Evolutionary conservation across 2,888 invertebrate species (phyloP), one percentile per base, ranked within the genome.

Genomic region (Ochropacha duplaris): DNA sequence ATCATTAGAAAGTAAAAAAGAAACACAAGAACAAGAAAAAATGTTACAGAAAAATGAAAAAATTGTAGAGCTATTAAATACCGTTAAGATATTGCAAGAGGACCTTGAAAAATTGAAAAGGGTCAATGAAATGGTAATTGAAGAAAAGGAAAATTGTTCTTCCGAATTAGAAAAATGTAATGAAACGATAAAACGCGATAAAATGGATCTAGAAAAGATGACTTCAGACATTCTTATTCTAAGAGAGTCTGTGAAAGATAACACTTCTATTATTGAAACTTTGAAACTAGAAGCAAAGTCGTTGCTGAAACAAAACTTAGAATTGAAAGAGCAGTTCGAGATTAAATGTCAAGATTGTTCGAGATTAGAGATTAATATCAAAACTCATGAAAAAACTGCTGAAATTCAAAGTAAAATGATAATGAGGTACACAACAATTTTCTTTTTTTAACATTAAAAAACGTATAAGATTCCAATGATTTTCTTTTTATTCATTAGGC

Each of bases 381-480:
- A 89, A 68, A 92, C 88, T 0, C 88, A 88, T 51, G 88, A 91
- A 60, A 92, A 89, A 65, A 84, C 91, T 0, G 86, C 86, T 0
- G 85, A 88, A 72, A 83, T 92, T 63, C 92, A 91, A 64, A 86
- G 79, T 61, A 84, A 79, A 59, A 90, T 90, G 75, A 88, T 92
- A 49, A 84, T 72, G 39, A 90, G 90, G 92, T 91, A 77, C 70
- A 60, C 22, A 31, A 16, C 34, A 49, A n/a, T n/a, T n/a, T 31
- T 44, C 3, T 49, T 22, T 0, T 31, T 31, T 31, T 31, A n/a
- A n/a, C n/a, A n/a, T n/a, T n/a, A n/a, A n/a, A n/a, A n/a, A n/a
- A n/a, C n/a, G n/a, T n/a, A n/a, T n/a, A n/a, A n/a, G n/a, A n/a
- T n/a, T n/a, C n/a, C 22, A 31, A 16, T 28, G 39, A n/a, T n/a